phyloP scores from a whole-genome alignment of 2,888 invertebrate species.

The Cantharis flavilabris region DNA sequence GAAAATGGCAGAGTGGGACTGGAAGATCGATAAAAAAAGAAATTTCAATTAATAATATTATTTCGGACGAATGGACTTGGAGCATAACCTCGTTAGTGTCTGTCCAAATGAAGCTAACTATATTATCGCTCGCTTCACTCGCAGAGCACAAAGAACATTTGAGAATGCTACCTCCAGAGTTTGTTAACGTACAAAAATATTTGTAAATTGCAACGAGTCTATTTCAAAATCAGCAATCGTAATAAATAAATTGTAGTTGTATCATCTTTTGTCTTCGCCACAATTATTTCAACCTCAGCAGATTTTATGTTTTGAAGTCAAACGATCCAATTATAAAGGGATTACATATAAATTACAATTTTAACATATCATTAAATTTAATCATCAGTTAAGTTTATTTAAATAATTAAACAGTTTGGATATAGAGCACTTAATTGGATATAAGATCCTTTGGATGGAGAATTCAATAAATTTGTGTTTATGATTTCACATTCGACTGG shows the following conservation, averaged over 20 bases:
- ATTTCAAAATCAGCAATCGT: background rate
- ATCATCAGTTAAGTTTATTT: background rate
- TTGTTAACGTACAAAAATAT: background rate
- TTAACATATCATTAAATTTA: background rate
- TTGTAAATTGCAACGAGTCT: background rate
- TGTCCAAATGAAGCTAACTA: constrained; percentile 27
- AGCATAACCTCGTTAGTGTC: constrained; percentile 30
- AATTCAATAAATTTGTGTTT: background rate
- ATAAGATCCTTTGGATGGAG: background rate
- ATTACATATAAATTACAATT: background rate
- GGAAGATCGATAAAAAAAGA: constrained; percentile 4
- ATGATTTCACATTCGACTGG: background rate
- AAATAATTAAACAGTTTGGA: background rate
- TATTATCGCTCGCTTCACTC: constrained; percentile 28
- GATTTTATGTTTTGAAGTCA: background rate
- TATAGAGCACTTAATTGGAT: background rate
- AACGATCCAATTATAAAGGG: background rate
- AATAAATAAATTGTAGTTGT: background rate
- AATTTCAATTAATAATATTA: constrained; percentile 27
- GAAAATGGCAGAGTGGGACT: background rate
- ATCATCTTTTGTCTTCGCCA: background rate
- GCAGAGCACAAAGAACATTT: constrained; percentile 18
- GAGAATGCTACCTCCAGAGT: background rate
- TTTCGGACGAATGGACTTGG: constrained; percentile 28
- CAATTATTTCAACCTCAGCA: background rate